Base-by-base conservation (phyloP, 2,888 invertebrate species). In the Oscheius myriophilus region DNA sequence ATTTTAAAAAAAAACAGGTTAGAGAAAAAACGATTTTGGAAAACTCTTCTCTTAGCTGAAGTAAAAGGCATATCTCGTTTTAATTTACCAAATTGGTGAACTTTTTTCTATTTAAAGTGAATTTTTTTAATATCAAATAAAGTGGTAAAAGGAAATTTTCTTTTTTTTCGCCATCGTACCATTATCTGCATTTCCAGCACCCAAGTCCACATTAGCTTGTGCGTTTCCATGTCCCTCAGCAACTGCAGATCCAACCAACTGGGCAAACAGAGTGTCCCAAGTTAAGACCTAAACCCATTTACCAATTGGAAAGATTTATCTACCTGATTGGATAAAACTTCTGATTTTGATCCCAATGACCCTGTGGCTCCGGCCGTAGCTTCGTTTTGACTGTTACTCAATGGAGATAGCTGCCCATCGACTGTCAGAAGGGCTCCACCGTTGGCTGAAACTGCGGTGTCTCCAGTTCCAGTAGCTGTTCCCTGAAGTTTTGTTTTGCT, bases 341-440 rank as follows among this genome's bases (percentile, higher is more conserved):
- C 69, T n/a, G 81, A 73, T 21, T 69, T 33, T 0, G 80, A 77
- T 12, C 71, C 69, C 1, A 73, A 41, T 2, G 77, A 78, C 18
- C 81, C 81, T 6, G 81, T 79, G 14, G 77, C 81, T 7, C 81
- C 81, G 33, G 80, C 81, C 12, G 69, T 76, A 7, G 75, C 79
- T 1, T 21, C 16, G 14, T 53, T 57, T 42, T 53, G 51, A 67
- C 73, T 73, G 33, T 57, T 46, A 18, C 63, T 63, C 18, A 25
- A 25, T 0, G 54, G 63, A 3, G 54, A 63, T 6, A 59, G 12
- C 14, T 53, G 42, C 7, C 54, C 63, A 41, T 54, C 52, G 14
- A 41, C 53, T 18, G 61, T 46, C 68, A 78, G 41, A 7, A 61
- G 49, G 2, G 74, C 69, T 43, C 69, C 69, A 6, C 75, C 78